Evolutionary conservation across 2,888 invertebrate species (phyloP), one percentile per base, ranked within the genome.

Genomic region (Acleris cristana): DNA sequence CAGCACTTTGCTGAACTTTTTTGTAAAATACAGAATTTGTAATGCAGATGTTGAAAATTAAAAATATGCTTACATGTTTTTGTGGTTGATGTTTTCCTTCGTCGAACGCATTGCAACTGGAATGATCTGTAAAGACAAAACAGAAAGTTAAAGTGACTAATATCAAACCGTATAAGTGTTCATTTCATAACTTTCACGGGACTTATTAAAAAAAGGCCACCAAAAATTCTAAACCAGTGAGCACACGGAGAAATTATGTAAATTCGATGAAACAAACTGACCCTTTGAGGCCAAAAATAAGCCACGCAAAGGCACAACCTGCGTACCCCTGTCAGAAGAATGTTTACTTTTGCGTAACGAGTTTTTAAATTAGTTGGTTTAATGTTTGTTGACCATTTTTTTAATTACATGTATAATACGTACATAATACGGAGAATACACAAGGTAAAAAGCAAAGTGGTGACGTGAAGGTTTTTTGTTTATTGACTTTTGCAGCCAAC

Each of bases 171-270:
- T 16, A 2, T 48, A n/a, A 6, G 6, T n/a, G 18, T 8, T 18
- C 48, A 5, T 48, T 18, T n/a, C n/a, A 48, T n/a, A 45, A 45
- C 18, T 48, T 44, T 18, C 26, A 21, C 19, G n/a, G 45, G 3
- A 23, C 44, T 58, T 21, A 51, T 21, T 48, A 44, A 58, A 58
- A 58, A 58, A 48, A 58, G 57, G 55, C 18, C n/a, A 18, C 23
- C 40, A 12, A 53, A 60, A 61, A 44, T 61, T 53, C 44, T 26
- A 18, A 44, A 18, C 60, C 40, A 44, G 23, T 26, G 40, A 7
- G 44, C 44, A 30, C 26, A 19, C 30, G 23, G 23, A 6, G 40
- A 18, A 61, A 52, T 61, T 61, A 61, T 61, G 60, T 18, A 23
- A 44, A 61, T 61, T 53, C 19, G 23, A 21, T 16, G 57, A 21